Evolutionary conservation across 1,140 invertebrate species (phyloP).

Genomic region (Spodoptera litura): DNA sequence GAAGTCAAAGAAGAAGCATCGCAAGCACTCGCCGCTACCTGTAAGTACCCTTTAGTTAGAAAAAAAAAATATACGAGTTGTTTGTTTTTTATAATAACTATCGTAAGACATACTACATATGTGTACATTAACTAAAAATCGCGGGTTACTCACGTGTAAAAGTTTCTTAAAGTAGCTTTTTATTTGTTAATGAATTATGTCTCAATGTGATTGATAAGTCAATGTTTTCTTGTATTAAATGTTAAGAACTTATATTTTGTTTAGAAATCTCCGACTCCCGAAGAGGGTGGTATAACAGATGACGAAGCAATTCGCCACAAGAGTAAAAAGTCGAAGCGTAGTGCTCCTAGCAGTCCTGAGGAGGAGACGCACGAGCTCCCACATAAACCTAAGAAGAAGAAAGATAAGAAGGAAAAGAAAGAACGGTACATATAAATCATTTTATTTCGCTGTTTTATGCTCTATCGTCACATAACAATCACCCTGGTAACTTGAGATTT

Average conservation of each 20-base stretch:
- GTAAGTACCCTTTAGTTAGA: conserved; percentile 44
- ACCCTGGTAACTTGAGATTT: too few relatives aligned
- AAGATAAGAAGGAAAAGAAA: conserved; percentile 88
- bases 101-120: too few relatives aligned
- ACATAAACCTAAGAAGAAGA: conserved; percentile 87
- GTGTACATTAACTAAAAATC: too few relatives aligned
- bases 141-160: too few relatives aligned
- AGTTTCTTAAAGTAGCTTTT: too few relatives aligned
- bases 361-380: conserved; percentile 55
- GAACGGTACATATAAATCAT: conserved; percentile 59
- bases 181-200: too few relatives aligned
- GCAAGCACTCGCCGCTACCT: conserved; percentile 72
- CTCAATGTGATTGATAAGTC: too few relatives aligned
- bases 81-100: too few relatives aligned
- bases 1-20: conserved; percentile 79
- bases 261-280: conserved; percentile 74
- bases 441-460: neutral
- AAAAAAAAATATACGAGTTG: too few relatives aligned
- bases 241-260: neutral
- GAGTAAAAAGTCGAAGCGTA: conserved; percentile 83
- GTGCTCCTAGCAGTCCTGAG: conserved; percentile 74
- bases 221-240: too few relatives aligned
- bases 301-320: conserved; percentile 64
- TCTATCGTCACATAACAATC: conserved; percentile 58
- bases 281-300: conserved; percentile 74